These are phyloP conservation scores for Neolamprologus kungweensis DNA, from an alignment of 2,113 vertebrate species.

Conservation along the genomic window DNA sequence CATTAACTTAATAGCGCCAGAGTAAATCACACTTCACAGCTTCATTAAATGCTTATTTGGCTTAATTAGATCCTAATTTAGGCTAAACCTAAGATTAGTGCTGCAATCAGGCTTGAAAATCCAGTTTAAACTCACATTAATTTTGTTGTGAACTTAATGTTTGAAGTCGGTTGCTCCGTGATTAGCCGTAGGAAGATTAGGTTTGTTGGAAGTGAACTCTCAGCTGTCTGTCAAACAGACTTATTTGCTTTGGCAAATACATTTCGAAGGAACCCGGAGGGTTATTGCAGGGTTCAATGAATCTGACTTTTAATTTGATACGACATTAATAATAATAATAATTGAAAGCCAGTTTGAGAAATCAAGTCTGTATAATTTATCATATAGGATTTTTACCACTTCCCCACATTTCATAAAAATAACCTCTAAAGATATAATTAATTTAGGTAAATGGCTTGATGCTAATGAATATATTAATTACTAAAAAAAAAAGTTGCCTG, in stretches of 20 bases:
- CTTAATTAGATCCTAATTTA: not conserved
- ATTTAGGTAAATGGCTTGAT: not conserved
- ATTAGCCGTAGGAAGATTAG: not conserved
- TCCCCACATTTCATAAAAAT: not conserved
- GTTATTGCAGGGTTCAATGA: not conserved
- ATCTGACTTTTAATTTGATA: not conserved
- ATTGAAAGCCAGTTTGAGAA: not conserved
- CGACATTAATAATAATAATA: not conserved
- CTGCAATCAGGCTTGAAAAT: not conserved
- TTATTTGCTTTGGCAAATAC: not conserved
- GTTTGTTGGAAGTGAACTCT: not conserved
- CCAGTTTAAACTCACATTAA: not conserved
- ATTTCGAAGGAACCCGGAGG: not conserved
- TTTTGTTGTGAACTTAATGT: not conserved
- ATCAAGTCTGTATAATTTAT: not conserved
- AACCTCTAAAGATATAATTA: not conserved
- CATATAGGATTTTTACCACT: not conserved
- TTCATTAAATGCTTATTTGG: not conserved
- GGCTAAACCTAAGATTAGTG: not conserved
- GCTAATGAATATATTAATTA: not conserved
- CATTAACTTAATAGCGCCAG: not conserved
- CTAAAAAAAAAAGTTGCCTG: not conserved
- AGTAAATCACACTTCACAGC: not conserved
- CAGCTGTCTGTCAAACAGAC: not conserved
- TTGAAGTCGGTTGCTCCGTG: not conserved